Evolutionary conservation across 2,113 vertebrate genomes (phyloP), one percentile per base, ranked within the genome.

Genomic region (Junco hyemalis): DNA sequence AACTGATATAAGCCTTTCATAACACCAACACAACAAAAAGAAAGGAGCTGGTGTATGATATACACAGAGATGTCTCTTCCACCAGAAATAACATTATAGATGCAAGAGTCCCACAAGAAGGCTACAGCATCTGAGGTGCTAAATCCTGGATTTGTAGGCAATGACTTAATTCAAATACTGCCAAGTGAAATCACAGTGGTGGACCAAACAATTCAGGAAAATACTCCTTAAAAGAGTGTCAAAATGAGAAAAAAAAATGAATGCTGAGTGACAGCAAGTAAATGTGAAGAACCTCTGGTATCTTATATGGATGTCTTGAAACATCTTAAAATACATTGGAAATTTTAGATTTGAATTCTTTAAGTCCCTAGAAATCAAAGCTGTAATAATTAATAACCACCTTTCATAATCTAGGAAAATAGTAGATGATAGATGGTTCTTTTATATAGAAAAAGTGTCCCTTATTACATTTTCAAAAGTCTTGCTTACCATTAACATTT

Each of bases 391-490:
- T 78, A 89, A 83, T 61, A 47, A 63, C 21, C n/a, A 59, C 11
- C 48, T 91, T 90, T 95, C 38, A 77, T 35, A 83, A 63, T 77
- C 33, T 36, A 88, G 28, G 23, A 20, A 95, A 95, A 94, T 44
- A 87, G 33, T 19, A 65, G 42, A 80, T 66, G n/a, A 71, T 33
- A 85, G 35, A 77, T 81, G n/a, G 44, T 68, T 83, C 72, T 73
- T 93, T 82, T 48, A 40, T 81, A 33, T 18, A 47, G 63, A 28
- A 68, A 83, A 86, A 73, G 11, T 63, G 40, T 45, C 45, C 38
- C 8, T 77, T 82, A 73, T 66, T 93, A 66, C 22, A 85, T 82
- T 77, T 95, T 81, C 69, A 40, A 87, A 92, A 93, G 53, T 95
- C 59, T 92, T 90, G 44, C 91, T 92, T 93, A 54, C 78, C 14